Conservation (phyloP, 1,140 invertebrate genomes). For the Pseudomyrmex pallidus region DNA sequence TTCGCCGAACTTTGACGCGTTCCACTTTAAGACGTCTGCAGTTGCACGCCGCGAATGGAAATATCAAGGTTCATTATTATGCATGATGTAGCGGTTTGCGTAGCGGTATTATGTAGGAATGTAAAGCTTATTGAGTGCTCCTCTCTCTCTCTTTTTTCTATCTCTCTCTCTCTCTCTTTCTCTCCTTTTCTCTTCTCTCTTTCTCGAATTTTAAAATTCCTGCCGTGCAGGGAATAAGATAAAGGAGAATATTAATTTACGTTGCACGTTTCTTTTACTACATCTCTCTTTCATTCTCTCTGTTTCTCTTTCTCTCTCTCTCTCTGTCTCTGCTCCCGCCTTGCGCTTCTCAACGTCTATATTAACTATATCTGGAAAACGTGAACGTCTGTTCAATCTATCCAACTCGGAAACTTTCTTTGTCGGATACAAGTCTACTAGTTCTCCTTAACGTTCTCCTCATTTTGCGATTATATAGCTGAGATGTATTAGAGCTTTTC, state of each 20-base stretch:
- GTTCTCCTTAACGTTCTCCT: slow-evolving; percentile 12
- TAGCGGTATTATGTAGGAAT: slow-evolving; percentile 43
- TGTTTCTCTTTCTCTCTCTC: too few species aligned
- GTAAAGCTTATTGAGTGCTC: slow-evolving; percentile 35
- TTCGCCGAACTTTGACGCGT: background rate
- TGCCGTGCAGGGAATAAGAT: slow-evolving; percentile 2
- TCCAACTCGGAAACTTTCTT: slow-evolving; percentile 38
- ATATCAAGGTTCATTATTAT: slow-evolving; percentile 35
- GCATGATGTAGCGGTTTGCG: background rate
- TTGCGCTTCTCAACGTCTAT: slow-evolving; percentile 39
- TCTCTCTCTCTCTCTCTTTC: background rate
- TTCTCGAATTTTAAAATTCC: slow-evolving; percentile 34
- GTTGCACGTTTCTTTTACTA: slow-evolving; percentile 25
- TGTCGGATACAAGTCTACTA: slow-evolving; percentile 23
- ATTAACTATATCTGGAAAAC: slow-evolving; percentile 1
- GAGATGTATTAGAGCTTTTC: slow-evolving; percentile 1
- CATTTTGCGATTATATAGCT: background rate
- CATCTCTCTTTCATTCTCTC: background rate
- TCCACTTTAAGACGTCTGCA: slow-evolving; percentile 16
- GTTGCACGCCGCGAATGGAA: background rate
- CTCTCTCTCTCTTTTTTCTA: background rate
- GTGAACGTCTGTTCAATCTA: slow-evolving; percentile 32
- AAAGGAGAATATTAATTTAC: slow-evolving; percentile 45
- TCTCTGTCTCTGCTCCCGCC: slow-evolving; percentile 2
- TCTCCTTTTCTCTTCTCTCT: background rate